These are phyloP conservation scores for Daphoenositta chrysoptera DNA, from an alignment of 2,113 vertebrate genomes.

Conservation along the genomic window DNA sequence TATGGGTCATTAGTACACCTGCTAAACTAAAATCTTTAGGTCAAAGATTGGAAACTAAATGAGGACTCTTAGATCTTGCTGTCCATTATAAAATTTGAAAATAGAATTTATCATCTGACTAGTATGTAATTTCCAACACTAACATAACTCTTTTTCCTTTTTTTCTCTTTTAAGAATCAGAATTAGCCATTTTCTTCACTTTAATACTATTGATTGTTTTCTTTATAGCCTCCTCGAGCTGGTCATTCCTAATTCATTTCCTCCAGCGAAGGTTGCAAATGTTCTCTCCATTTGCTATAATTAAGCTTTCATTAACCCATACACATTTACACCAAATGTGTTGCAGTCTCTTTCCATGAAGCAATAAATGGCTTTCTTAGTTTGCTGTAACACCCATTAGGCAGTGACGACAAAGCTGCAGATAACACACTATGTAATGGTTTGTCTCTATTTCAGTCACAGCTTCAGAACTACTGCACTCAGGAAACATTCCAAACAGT, in stretches of 20 bases:
- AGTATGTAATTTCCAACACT: background rate
- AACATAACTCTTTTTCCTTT: background rate
- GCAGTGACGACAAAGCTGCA: background rate
- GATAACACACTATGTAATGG: background rate
- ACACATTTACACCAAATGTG: background rate
- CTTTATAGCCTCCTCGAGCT: background rate
- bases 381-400: background rate
- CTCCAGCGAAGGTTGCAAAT: background rate
- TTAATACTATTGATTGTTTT: conserved; percentile 27
- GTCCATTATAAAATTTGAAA: background rate
- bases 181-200: background rate
- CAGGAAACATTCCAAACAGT: background rate
- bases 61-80: background rate
- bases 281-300: conserved; percentile 25
- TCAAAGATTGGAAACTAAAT: background rate
- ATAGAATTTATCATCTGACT: background rate
- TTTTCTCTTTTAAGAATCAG: background rate
- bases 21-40: background rate
- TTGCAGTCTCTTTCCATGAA: background rate
- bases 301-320: conserved; percentile 30
- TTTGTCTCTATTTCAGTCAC: background rate
- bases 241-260: conserved; percentile 4
- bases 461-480: background rate
- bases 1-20: background rate
- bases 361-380: background rate